Evolutionary conservation across 2,113 vertebrate species (phyloP), one percentile per base, ranked within the genome.

Genomic region (Rhombomys opimus): DNA sequence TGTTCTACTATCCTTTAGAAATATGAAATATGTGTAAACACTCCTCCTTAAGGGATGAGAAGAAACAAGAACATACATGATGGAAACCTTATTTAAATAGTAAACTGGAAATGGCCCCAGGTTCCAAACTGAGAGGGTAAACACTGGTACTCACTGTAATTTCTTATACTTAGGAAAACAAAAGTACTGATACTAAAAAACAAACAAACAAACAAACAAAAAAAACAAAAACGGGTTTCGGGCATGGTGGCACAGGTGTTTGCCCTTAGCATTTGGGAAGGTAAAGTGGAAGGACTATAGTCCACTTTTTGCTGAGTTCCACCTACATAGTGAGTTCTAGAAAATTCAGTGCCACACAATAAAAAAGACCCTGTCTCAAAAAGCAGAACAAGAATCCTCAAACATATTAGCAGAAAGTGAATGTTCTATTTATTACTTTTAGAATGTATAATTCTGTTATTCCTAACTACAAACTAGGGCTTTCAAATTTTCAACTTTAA

Each of bases 1-100:
- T 73, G 12, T 89, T 46, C 22, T 61, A 95, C 23, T 27, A 86
- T 54, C 18, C 86, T 93, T 94, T 73, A 97, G 41, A 73, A 96
- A 95, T 23, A 0, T 50, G 27, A 88, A 91, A 82, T 27, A 91
- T 13, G 76, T 23, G 23, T 70, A 86, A 92, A 93, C 13, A 2
- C 3, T 85, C 92, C 80, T 81, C 65, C 57, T 85, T 81, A 84
- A 72, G 67, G 50, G n/a, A 88, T 41, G 22, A 88, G 85, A 94
- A 77, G 27, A 80, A 90, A 86, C 82, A 73, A 92, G 63, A 86
- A 61, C 77, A 93, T 14, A 14, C 2, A 65, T 57, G 35, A 93
- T 1, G 3, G 30, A 0, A 50, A 81, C 61, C n/a, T 90, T 95
- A 22, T 27, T 72, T 72, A 76, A 46, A 84, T 1, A 95, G 67